Evolutionary conservation across 2,113 vertebrate genomes (phyloP), one percentile per base, ranked within the genome.

Genomic region (Burhinus bistriatus): DNA sequence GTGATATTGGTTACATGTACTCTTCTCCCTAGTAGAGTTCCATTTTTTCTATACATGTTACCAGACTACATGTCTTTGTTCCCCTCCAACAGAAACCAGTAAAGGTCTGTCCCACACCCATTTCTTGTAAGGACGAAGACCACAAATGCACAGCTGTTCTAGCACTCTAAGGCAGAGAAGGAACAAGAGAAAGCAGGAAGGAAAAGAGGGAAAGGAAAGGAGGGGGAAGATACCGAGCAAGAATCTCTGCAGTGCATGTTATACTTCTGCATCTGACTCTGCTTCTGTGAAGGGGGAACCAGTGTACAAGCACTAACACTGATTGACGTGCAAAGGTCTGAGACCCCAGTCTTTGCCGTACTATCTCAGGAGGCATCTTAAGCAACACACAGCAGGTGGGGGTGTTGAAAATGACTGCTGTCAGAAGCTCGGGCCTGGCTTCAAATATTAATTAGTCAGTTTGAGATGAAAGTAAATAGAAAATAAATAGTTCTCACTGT

Each of bases 1-100:
- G 29, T 1, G 5, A 0, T n/a, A 69, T 4, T 47, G 10, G 44
- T 21, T 61, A 59, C 17, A 15, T 5, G 8, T 4, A 38, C 16
- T 87, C 36, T 72, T 66, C 32, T 40, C 15, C 20, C 30, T 40
- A 29, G 15, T 3, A 69, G 40, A 59, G 47, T 29, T 22, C 9
- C 40, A 49, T 30, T 22, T 69, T 85, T 72, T 15, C 54, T 61
- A 26, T 42, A 42, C 30, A 14, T 4, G 4, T 36, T 57, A 76
- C 9, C 42, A 55, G 34, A 59, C 32, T 54, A 11, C 59, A 5
- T 9, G 2, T 47, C 40, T 86, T 71, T 78, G 57, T 32, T n/a
- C 17, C 59, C 55, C 22, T 95, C 64, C 80, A 89, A n/a, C 2
- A 84, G 29, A 87, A 87, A 84, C n/a, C 30, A 78, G 8, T 61